Base-by-base conservation (phyloP, 2,113 vertebrate species). In the Petrocephalus microphthalmus region DNA sequence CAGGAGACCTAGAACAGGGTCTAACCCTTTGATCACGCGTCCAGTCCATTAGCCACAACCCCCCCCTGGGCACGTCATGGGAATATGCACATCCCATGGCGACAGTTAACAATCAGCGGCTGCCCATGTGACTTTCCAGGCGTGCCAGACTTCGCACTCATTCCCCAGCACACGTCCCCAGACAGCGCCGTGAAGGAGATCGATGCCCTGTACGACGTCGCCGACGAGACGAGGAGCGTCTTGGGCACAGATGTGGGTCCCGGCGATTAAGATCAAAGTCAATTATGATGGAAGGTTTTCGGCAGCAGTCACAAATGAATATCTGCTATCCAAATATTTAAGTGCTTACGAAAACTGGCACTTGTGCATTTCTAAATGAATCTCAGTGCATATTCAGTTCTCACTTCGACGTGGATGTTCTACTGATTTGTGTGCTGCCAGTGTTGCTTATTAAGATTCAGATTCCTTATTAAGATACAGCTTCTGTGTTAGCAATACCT, bases 101-200 rank as follows among this genome's bases (percentile, higher is more conserved):
- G 22, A 60, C 60, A 29, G n/a, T 64, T 33, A 42, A 42, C 74
- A 2, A 81, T 20, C 37, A 81, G 45, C 20, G 19, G 13, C n/a
- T 53, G 10, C 49, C n/a, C 6, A 6, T 15, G 1, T 33, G 82
- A 10, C 42, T 71, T 89, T 87, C 10, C 29, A 95, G 94, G 87
- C 22, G 81, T 92, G 88, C 52, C 0, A 67, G 89, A 89, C 89
- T 94, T 98, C 11, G 95, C 94, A 56, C 92, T 99, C 91, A 94
- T 98, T 45, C 97, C 98, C 0, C 95, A 98, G 91, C 97, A 99
- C 64, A 95, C 97, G 0, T 96, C 97, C 2, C 97, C 98, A 0
- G 93, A 94, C 0, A 89, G 88, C 0, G 97, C 97, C 0, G 93
- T 96, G 0, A 7, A 88, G 0, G 97, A 99, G 91, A 94, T 96